Evolutionary conservation across 2,797 vertebrate genomes (phyloP).

Genomic region (Kryptolebias ocellatus): DNA sequence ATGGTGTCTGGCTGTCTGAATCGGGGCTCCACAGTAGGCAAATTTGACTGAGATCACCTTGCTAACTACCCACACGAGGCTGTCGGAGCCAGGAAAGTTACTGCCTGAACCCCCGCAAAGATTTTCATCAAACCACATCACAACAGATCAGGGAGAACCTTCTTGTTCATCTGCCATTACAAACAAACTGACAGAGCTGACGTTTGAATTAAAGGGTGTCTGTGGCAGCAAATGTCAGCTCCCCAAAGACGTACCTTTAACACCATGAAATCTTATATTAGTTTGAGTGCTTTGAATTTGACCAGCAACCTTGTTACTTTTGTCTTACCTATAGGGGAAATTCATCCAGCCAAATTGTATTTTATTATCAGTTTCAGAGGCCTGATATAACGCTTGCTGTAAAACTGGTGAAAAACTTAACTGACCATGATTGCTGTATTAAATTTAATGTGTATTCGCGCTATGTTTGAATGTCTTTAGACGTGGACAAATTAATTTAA

Average conservation of each 20-base stretch:
- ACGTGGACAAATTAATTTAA: neutral
- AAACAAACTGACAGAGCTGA: constrained; percentile 27
- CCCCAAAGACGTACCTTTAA: constrained; percentile 12
- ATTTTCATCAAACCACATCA: constrained; percentile 80
- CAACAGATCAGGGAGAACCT: constrained; percentile 57
- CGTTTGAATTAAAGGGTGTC: constrained; percentile 15
- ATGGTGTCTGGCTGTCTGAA: constrained; percentile 81
- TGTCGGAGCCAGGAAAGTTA: constrained; percentile 74
- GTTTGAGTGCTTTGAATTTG: neutral
- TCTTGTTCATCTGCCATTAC: constrained; percentile 65
- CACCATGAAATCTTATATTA: constrained; percentile 4
- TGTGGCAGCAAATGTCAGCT: constrained; percentile 4
- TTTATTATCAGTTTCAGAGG: neutral
- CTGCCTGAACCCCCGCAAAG: constrained; percentile 67
- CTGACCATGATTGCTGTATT: neutral
- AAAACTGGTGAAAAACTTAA: neutral
- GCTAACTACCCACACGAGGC: constrained; percentile 74
- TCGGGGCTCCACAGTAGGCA: constrained; percentile 71
- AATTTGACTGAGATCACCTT: constrained; percentile 79
- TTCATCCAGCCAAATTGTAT: neutral
- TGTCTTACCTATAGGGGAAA: neutral
- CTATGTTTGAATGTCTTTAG: neutral
- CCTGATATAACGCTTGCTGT: constrained; percentile 1
- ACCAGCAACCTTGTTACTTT: too few species aligned
- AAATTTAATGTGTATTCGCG: neutral